Percentiles rank a stretch among this genome's conserved stretches.
These are phyloP conservation scores for Ditylenchus dipsaci DNA, from an alignment of 1,140 invertebrate species.

Conservation along the genomic window DNA sequence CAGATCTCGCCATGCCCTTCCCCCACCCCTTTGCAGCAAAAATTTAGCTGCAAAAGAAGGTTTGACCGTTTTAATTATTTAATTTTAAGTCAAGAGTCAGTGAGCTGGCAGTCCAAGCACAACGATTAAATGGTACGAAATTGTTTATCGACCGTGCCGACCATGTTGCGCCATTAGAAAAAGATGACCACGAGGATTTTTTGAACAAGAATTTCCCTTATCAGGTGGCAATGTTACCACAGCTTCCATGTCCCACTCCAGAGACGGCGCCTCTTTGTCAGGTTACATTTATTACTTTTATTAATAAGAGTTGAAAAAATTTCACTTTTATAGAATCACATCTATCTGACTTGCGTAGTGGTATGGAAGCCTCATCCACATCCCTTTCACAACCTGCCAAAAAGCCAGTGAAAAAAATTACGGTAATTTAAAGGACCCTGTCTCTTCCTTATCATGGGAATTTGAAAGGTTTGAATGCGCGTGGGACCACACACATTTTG, in stretches of 20 bases:
- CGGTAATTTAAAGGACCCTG: slow-evolving; percentile 30
- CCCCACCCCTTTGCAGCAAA: no score
- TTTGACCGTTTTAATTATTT: neutral
- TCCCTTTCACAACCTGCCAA: slow-evolving; percentile 24
- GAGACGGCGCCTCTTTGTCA: neutral
- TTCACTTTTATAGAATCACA: no score
- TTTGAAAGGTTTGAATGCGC: no score
- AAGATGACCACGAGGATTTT: slow-evolving; percentile 43
- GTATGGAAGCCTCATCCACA: neutral
- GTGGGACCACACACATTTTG: no score
- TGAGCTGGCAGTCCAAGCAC: slow-evolving; percentile 74
- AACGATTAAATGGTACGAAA: slow-evolving; percentile 81
- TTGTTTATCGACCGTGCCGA: slow-evolving; percentile 62
- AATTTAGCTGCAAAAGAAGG: no score
- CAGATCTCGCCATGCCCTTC: no score
- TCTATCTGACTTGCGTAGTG: no score
- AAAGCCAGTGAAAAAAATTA: slow-evolving; percentile 54
- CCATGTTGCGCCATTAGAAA: slow-evolving; percentile 13
- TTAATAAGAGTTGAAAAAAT: neutral
- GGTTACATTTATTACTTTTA: neutral
- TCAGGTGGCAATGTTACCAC: neutral
- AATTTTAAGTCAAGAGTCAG: slow-evolving; percentile 69
- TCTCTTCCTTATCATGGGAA: no score
- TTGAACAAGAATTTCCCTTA: slow-evolving; percentile 19
- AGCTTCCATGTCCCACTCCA: neutral